Evolutionary conservation across 2,888 invertebrate species (phyloP).

Genomic region (Aleiodes alternator): DNA sequence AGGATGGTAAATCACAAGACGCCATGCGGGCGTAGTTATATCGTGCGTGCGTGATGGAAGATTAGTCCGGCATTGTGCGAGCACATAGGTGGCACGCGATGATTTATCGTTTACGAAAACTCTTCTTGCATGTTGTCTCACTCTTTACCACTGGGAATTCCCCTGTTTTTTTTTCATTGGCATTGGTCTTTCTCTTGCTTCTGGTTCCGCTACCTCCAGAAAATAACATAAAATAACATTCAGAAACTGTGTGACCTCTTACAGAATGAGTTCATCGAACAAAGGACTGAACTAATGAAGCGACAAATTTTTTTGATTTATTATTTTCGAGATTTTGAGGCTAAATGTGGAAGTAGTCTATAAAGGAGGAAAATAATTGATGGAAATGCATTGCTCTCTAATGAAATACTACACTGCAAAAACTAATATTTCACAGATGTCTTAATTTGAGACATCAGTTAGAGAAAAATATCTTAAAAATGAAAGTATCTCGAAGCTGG

Average conservation of each 20-base stretch:
- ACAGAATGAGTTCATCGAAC: neutral
- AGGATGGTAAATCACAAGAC: constrained; percentile 74
- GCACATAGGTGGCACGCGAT: constrained; percentile 70
- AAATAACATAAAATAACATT: too few relatives aligned
- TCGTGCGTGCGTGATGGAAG: constrained; percentile 74
- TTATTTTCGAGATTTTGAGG: too few relatives aligned
- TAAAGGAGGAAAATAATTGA: too few relatives aligned
- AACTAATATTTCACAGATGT: too few relatives aligned
- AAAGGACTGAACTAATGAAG: neutral
- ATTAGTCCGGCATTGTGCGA: constrained; percentile 74
- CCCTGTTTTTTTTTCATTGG: constrained; percentile 1
- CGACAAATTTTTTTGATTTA: neutral
- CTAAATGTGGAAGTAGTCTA: too few relatives aligned
- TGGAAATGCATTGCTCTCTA: too few relatives aligned
- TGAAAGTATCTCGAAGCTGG: too few relatives aligned
- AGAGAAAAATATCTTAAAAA: too few relatives aligned
- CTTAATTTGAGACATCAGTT: too few relatives aligned
- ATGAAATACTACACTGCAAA: too few relatives aligned
- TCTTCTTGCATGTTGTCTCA: constrained; percentile 49
- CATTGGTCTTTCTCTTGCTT: constrained; percentile 11
- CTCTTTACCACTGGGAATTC: constrained; percentile 41
- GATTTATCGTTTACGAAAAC: constrained; percentile 70
- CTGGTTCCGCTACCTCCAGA: constrained; percentile 22
- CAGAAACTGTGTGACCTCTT: neutral
- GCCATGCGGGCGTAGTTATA: constrained; percentile 75